Percentiles rank a stretch among this genome's conserved stretches.
These are phyloP conservation scores for Quadriops clusia DNA, from an alignment of 2,888 invertebrate genomes.

Conservation along the genomic window DNA sequence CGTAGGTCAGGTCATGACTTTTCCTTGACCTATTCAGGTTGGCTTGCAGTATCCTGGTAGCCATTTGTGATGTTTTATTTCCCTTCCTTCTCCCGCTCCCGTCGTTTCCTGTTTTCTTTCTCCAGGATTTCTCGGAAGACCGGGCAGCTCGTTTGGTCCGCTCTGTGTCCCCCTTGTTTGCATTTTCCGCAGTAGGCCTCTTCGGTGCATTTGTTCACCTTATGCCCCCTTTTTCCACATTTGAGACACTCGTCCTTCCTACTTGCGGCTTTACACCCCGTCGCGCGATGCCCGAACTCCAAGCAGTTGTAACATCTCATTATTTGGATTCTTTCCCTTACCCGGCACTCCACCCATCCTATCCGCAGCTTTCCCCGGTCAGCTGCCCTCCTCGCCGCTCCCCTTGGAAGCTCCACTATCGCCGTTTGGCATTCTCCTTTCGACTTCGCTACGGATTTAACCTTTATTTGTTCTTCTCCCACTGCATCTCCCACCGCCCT, in stretches of 20 bases:
- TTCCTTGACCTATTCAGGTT: conserved; percentile 6
- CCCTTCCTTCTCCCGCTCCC: no score
- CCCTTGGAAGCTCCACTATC: not conserved
- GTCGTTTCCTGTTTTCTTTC: no score
- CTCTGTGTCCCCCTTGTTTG: conserved; percentile 8
- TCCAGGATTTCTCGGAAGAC: no score
- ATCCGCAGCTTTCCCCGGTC: not conserved
- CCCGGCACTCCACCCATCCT: conserved; percentile 1
- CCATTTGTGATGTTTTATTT: not conserved
- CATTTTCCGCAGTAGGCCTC: conserved; percentile 6
- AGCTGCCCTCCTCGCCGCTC: conserved; percentile 1
- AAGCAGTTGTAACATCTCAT: conserved; percentile 10
- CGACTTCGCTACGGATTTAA: no score
- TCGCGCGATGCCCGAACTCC: conserved; percentile 6
- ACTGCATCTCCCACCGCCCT: no score
- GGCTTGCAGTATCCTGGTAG: conserved; percentile 5
- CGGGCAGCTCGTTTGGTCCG: conserved; percentile 6
- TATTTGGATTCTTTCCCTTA: conserved; percentile 1
- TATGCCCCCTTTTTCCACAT: conserved; percentile 10
- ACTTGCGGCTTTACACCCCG: conserved; percentile 6
- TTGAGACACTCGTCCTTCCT: conserved; percentile 7
- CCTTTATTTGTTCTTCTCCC: no score
- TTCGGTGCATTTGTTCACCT: conserved; percentile 7
- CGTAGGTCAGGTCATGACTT: conserved; percentile 5
- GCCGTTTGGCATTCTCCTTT: conserved; percentile 2